A percentile compares a stretch with the other conserved stretches of the same genome.
Evolutionary conservation across 2,797 vertebrate species (phyloP).

Genomic region (Gephyroberyx darwinii): DNA sequence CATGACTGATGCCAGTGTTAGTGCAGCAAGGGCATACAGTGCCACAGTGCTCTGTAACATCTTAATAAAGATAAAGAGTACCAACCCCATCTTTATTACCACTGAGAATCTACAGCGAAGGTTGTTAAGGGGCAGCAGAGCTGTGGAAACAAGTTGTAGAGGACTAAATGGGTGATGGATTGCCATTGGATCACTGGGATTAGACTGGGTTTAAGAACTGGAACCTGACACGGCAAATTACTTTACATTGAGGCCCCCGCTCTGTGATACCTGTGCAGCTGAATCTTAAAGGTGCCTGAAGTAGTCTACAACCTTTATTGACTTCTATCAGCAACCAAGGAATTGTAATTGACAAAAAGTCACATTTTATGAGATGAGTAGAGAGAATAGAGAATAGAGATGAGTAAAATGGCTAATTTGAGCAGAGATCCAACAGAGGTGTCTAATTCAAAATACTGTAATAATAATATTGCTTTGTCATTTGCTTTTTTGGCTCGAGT

Average conservation of each 20-base stretch:
- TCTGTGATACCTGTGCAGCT: slow-evolving; percentile 21
- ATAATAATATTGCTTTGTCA: slow-evolving; percentile 9
- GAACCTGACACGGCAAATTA: slow-evolving; percentile 24
- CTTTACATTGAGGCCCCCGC: slow-evolving; percentile 2
- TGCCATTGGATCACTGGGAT: slow-evolving; percentile 40
- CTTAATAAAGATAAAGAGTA: slow-evolving; percentile 65
- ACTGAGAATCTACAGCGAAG: slow-evolving; percentile 40
- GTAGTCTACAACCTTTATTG: slow-evolving; percentile 30
- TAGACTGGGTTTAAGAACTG: slow-evolving; percentile 50
- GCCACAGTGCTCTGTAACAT: slow-evolving; percentile 44
- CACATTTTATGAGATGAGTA: too few relatives aligned
- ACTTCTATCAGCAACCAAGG: slow-evolving; percentile 26
- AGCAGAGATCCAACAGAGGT: slow-evolving; percentile 39
- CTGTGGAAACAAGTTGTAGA: slow-evolving; percentile 9
- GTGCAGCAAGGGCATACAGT: slow-evolving; percentile 40
- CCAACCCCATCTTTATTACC: slow-evolving; percentile 59
- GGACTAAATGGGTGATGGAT: slow-evolving; percentile 25
- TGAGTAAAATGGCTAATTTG: slow-evolving; percentile 46
- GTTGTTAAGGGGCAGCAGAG: slow-evolving; percentile 45
- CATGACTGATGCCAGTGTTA: slow-evolving; percentile 65
- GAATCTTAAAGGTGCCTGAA: slow-evolving; percentile 21
- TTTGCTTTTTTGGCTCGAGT: slow-evolving; percentile 25
- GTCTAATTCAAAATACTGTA: too few relatives aligned
- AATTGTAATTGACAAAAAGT: slow-evolving; percentile 18
- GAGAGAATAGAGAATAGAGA: too few relatives aligned